Conservation (phyloP, 2,797 vertebrate genomes). For the Syngnathus acus region DNA sequence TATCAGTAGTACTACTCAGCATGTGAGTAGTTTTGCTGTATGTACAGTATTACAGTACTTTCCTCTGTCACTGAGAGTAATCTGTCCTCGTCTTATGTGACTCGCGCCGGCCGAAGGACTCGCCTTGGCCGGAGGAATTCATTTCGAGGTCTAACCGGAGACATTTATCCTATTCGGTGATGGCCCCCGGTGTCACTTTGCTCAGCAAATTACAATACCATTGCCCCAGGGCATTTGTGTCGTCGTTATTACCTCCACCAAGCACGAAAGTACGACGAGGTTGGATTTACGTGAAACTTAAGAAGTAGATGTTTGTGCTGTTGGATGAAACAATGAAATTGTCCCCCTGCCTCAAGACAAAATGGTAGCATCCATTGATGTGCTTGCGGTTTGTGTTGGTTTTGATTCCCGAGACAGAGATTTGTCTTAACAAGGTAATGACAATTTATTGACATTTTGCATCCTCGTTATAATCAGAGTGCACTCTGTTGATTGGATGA, state of each 20-base stretch:
- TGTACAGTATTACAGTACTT: not conserved
- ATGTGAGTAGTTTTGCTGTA: not conserved
- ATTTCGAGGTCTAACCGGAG: conserved; percentile 52
- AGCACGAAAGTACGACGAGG: not conserved
- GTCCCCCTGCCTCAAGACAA: too few species aligned
- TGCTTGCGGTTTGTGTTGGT: too few species aligned
- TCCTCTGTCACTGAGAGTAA: conserved; percentile 27
- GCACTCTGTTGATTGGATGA: not conserved
- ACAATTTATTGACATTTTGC: not conserved
- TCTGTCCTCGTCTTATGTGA: conserved; percentile 43
- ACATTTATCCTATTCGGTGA: conserved; percentile 59
- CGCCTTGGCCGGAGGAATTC: conserved; percentile 48
- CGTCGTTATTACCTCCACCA: conserved; percentile 5
- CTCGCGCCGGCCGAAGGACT: conserved; percentile 36
- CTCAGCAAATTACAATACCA: conserved; percentile 41
- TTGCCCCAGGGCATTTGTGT: conserved; percentile 28
- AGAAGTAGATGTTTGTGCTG: not conserved
- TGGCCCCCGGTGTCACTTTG: conserved; percentile 39
- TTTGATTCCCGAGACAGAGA: too few species aligned
- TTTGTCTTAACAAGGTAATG: too few species aligned
- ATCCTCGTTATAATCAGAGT: not conserved
- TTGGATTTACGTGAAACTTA: not conserved
- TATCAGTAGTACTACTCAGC: too few species aligned
- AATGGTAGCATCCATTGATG: too few species aligned
- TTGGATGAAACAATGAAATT: not conserved